A percentile compares a stretch with the other conserved stretches of the same genome.
These are phyloP conservation scores for Drosophila ogumai DNA, from an alignment of 1,140 invertebrate species.

Conservation along the genomic window DNA sequence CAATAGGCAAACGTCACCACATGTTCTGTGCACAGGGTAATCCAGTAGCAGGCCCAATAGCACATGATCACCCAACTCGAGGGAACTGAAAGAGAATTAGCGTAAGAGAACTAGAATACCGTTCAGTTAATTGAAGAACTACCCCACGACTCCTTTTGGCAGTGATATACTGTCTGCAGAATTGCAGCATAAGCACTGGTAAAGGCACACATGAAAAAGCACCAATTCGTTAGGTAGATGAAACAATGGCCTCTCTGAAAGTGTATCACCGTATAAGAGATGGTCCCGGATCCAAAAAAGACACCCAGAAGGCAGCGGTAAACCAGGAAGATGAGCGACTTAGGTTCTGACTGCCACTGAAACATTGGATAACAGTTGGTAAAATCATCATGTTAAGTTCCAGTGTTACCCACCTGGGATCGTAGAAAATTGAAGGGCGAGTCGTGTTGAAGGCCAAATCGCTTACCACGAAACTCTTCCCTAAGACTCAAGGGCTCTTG, in stretches of 20 bases:
- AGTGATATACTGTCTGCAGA: constrained; percentile 35
- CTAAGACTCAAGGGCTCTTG: constrained; percentile 29
- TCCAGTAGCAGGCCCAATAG: constrained; percentile 61
- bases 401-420: constrained; percentile 44
- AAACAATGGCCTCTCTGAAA: constrained; percentile 36
- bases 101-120: background rate
- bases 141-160: constrained; percentile 21
- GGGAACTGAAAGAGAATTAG: background rate
- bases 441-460: constrained; percentile 19
- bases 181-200: constrained; percentile 36
- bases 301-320: constrained; percentile 55
- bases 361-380: background rate
- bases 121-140: background rate
- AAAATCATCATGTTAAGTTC: background rate
- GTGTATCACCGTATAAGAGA: background rate
- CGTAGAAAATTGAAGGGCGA: constrained; percentile 37
- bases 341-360: constrained; percentile 50
- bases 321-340: constrained; percentile 31
- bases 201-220: constrained; percentile 43
- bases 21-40: constrained; percentile 11
- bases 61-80: background rate
- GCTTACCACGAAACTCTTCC: constrained; percentile 20
- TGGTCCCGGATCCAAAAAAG: constrained; percentile 33
- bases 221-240: constrained; percentile 63
- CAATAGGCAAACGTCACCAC: constrained; percentile 28